Conservation (phyloP, 2,797 vertebrate species). For the Tiaroga cobitis region DNA sequence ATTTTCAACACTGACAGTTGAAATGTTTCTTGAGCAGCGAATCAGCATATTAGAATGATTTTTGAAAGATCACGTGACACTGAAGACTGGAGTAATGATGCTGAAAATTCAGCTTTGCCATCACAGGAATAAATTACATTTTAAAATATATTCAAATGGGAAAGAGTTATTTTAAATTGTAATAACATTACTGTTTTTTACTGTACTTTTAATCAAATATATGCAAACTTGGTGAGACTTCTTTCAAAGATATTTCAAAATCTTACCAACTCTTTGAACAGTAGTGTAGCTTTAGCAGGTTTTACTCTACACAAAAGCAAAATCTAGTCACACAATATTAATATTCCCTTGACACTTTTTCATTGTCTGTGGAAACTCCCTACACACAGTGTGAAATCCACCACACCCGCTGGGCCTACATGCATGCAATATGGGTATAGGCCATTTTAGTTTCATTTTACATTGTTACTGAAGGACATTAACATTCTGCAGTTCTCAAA, state of each 20-base stretch:
- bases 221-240: not conserved
- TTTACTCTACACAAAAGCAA: conserved; percentile 1
- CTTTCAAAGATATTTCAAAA: not conserved
- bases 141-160: not conserved
- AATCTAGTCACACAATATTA: not conserved
- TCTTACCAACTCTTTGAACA: not conserved
- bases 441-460: not conserved
- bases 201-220: not conserved
- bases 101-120: not conserved
- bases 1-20: not conserved
- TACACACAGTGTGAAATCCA: not conserved
- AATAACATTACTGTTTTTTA: not conserved
- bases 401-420: not conserved
- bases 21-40: not conserved
- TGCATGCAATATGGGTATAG: not conserved
- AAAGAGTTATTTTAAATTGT: not conserved
- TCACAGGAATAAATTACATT: no score
- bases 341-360: not conserved
- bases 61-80: not conserved
- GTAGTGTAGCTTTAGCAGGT: not conserved
- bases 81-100: not conserved
- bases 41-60: not conserved
- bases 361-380: not conserved
- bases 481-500: not conserved
- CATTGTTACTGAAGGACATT: not conserved